Conservation (phyloP, 2,888 invertebrate genomes). For the Acanthoscelides obtectus region DNA sequence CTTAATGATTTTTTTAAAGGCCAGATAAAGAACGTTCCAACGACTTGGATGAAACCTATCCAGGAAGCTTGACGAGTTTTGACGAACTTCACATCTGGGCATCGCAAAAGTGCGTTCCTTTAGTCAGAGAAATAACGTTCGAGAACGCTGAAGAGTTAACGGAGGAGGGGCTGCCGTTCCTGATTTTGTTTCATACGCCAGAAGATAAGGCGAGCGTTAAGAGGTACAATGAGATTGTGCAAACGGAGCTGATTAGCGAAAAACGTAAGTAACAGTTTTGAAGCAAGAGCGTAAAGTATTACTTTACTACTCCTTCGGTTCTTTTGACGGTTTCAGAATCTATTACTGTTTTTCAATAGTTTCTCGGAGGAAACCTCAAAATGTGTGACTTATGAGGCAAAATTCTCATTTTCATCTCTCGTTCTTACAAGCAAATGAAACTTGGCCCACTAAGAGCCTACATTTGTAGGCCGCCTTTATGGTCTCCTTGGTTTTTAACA, state of each 20-base stretch:
- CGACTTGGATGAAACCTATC: constrained; percentile 78
- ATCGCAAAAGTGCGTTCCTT: constrained; percentile 88
- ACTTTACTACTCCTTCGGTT: constrained; percentile 3
- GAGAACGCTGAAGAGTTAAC: constrained; percentile 99
- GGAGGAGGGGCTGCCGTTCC: constrained; percentile 96
- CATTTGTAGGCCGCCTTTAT: too few relatives aligned
- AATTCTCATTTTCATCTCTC: too few relatives aligned
- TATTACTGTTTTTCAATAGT: too few relatives aligned
- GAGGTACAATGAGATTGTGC: constrained; percentile 77
- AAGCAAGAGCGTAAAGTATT: not conserved
- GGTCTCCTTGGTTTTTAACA: too few relatives aligned
- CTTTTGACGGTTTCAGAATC: not conserved
- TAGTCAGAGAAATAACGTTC: constrained; percentile 98
- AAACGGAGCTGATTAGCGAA: constrained; percentile 71
- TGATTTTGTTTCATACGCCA: constrained; percentile 91
- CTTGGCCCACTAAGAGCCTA: too few relatives aligned
- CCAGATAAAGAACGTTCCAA: constrained; percentile 74
- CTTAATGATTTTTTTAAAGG: constrained; percentile 36
- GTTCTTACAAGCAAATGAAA: too few relatives aligned
- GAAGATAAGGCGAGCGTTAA: constrained; percentile 80
- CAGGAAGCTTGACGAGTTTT: constrained; percentile 65
- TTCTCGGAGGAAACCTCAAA: too few relatives aligned
- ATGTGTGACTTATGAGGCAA: too few relatives aligned
- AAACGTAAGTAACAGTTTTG: constrained; percentile 69
- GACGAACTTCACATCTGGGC: constrained; percentile 89